Evolutionary conservation across 1,140 invertebrate species (phyloP), one percentile per base, ranked within the genome.

Genomic region (Atta texana): DNA sequence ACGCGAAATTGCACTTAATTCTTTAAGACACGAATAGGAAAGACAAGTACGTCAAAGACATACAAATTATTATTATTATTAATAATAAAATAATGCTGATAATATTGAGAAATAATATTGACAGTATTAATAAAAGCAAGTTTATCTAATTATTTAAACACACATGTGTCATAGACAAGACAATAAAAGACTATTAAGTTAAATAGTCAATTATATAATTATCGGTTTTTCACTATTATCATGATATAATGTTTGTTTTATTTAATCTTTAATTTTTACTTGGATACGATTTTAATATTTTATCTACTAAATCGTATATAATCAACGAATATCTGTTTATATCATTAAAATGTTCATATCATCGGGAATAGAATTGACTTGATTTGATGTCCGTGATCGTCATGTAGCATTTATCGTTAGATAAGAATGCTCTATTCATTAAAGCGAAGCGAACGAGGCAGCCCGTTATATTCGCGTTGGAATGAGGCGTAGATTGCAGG

Each of bases 351-450:
- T 16, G 8, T 51, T 44, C 8, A 10, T 78, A 78, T 78, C 61
- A n/a, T n/a, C 34, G 18, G n/a, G 3, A 24, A 53, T n/a, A 31
- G 44, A 76, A 76, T 44, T 10, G 28, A 2, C n/a, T 80, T 55
- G 71, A 10, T 31, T 16, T 31, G 53, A 39, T 49, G 61, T 59
- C 10, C 34, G 28, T 34, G 78, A 34, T 14, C 39, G 39, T 59
- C 55, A 34, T 39, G 68, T 74, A 31, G 53, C 80, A 74, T 34
- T 84, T 75, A 51, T 74, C 39, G 24, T 61, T 49, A 51, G 55
- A 84, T 75, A 74, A 84, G 69, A 84, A 84, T 75, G 71, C 69
- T 63, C 69, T 84, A 75, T 84, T 49, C 69, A 84, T 84, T 84
- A 61, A 34, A 75, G 55, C 39, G 39, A 81, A 53, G 31, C 44